Base-by-base conservation (phyloP, 2,888 invertebrate genomes). In the Perdita meconis region DNA sequence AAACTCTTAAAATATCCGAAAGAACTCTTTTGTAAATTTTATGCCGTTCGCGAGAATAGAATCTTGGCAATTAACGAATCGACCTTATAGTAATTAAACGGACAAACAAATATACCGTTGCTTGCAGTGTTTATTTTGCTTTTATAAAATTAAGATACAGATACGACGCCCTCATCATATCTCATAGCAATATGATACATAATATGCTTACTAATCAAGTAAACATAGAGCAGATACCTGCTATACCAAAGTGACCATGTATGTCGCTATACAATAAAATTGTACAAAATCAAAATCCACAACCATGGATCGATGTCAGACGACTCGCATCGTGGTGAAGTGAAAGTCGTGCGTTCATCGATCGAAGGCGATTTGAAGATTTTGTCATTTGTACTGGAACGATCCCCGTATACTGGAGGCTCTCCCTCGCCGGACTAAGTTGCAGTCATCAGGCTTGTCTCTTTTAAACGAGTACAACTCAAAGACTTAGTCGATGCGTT, bases 131-230 rank as follows among this genome's bases (percentile, higher is more conserved):
- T 90, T 91, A 91, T 91, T 90, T 19, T 88, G 87, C 77, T 85
- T 81, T 90, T 92, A 91, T 85, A 91, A 92, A 92, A 92, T 88
- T 81, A 89, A 86, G 65, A 83, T 86, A 87, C 86, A 89, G 86
- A 85, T 56, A 89, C 83, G 87, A 88, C 87, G 84, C 73, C 76
- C 65, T 70, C 76, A 78, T 78, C 80, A 74, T 64, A 73, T 78
- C 16, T 73, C 71, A 65, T 40, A 40, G 19, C 34, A 73, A 72
- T 70, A 40, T 59, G 72, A 74, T 56, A 38, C 63, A 82, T 47
- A 47, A 47, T 47, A 47, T 55, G 77, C 70, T 79, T 81, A 85
- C 64, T 70, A 59, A 72, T 70, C 51, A 73, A 65, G 82, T 70
- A 81, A 66, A 65, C 69, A 70, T 47, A 78, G 57, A 67, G 68